Conservation (phyloP, 2,113 vertebrate genomes). For the Fregetta grallaria region DNA sequence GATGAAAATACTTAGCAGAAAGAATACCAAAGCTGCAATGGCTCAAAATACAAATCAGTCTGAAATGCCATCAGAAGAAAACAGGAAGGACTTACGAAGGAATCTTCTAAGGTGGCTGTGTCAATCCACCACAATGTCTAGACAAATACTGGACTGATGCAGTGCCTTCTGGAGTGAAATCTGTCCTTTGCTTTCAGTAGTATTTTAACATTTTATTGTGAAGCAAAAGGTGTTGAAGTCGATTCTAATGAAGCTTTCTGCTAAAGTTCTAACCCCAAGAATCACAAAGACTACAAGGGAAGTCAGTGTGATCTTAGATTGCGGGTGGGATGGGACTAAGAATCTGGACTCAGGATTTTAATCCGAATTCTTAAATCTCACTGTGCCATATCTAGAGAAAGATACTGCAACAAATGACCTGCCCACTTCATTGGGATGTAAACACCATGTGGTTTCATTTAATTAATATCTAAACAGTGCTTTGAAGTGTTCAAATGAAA, state of each 20-base stretch:
- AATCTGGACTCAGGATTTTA: neutral
- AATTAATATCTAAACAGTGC: neutral
- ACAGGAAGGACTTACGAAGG: neutral
- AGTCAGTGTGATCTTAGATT: neutral
- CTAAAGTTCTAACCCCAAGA: neutral
- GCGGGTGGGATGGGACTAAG: neutral
- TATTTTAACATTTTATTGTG: neutral
- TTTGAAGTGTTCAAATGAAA: neutral
- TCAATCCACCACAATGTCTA: neutral
- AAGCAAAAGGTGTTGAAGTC: neutral
- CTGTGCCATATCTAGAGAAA: neutral
- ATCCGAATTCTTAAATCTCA: neutral
- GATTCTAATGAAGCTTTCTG: neutral
- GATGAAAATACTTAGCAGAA: neutral
- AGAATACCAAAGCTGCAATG: neutral
- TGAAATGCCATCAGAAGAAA: neutral
- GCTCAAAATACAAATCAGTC: neutral
- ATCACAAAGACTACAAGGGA: neutral
- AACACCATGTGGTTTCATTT: rapidly evolving
- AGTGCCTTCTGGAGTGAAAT: neutral
- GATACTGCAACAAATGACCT: neutral
- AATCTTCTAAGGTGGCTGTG: neutral
- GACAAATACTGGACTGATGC: neutral
- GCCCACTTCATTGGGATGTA: neutral
- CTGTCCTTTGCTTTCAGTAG: neutral